A percentile compares a stretch with the other conserved stretches of the same genome.
Evolutionary conservation across 2,797 vertebrate species (phyloP).

Genomic region (Tachyglossus aculeatus): DNA sequence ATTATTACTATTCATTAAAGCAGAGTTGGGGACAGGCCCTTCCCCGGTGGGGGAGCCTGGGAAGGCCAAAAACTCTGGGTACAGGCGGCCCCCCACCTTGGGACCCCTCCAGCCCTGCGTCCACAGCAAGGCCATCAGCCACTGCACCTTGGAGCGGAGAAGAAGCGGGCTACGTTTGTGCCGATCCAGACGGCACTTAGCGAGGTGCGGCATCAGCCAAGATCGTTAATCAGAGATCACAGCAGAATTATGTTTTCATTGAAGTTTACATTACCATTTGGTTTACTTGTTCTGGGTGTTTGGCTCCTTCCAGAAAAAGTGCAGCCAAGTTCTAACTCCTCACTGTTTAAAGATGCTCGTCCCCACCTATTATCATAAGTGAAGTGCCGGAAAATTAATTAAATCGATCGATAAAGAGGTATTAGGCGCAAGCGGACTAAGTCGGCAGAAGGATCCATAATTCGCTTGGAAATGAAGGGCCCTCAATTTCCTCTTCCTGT

Average conservation of each 20-base stretch:
- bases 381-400: slow-evolving; percentile 33
- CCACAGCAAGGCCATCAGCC: slow-evolving; percentile 29
- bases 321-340: slow-evolving; percentile 50
- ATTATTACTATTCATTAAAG: too few relatives aligned
- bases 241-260: slow-evolving; percentile 22
- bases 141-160: slow-evolving; percentile 10
- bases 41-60: not conserved
- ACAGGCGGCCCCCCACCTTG: not conserved
- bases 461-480: not conserved
- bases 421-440: slow-evolving; percentile 20
- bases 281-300: slow-evolving; percentile 37
- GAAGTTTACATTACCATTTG: slow-evolving; percentile 25
- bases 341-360: slow-evolving; percentile 29
- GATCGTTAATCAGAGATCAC: slow-evolving; percentile 20
- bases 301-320: slow-evolving; percentile 38
- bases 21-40: not conserved
- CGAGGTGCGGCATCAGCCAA: slow-evolving; percentile 34
- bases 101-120: slow-evolving; percentile 10
- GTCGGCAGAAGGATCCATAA: not conserved
- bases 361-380: slow-evolving; percentile 7
- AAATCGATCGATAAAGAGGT: slow-evolving; percentile 23
- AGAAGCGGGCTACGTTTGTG: slow-evolving; percentile 41
- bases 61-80: not conserved
- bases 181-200: slow-evolving; percentile 4
- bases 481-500: not conserved